A percentile compares a stretch with the other conserved stretches of the same genome.
Conservation (phyloP, 2,113 vertebrate species). For the Amphilophus citrinellus region DNA sequence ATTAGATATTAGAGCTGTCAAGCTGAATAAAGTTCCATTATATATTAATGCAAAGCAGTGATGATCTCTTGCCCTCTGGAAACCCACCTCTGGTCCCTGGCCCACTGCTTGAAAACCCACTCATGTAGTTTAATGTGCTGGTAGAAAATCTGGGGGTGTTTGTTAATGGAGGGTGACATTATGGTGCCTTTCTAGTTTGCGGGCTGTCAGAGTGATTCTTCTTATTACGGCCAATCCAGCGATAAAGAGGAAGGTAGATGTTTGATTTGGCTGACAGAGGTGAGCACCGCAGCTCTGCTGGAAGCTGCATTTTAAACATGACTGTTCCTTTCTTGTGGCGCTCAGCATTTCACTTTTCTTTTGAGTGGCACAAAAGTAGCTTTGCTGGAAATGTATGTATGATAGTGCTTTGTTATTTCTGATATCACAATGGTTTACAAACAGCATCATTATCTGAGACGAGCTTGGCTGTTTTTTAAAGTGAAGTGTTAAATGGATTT, state of each 20-base stretch:
- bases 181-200: background rate
- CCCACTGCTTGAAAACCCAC: background rate
- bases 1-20: conserved; percentile 34
- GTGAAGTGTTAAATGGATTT: conserved; percentile 16
- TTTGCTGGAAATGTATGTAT: background rate
- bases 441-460: conserved; percentile 18
- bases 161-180: background rate
- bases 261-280: background rate
- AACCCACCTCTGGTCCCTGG: background rate
- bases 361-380: background rate
- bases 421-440: background rate
- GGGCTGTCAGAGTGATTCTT: conserved; percentile 39
- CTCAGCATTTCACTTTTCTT: background rate
- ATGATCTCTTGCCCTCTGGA: background rate
- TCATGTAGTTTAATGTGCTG: background rate
- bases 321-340: fast-evolving
- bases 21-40: conserved; percentile 11
- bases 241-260: conserved; percentile 22
- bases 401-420: background rate
- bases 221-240: conserved; percentile 3
- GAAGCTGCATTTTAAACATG: background rate
- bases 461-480: conserved; percentile 20
- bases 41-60: background rate
- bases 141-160: background rate
- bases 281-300: background rate